Conservation (phyloP, 2,888 invertebrate genomes). For the Syrista parreyssii region DNA sequence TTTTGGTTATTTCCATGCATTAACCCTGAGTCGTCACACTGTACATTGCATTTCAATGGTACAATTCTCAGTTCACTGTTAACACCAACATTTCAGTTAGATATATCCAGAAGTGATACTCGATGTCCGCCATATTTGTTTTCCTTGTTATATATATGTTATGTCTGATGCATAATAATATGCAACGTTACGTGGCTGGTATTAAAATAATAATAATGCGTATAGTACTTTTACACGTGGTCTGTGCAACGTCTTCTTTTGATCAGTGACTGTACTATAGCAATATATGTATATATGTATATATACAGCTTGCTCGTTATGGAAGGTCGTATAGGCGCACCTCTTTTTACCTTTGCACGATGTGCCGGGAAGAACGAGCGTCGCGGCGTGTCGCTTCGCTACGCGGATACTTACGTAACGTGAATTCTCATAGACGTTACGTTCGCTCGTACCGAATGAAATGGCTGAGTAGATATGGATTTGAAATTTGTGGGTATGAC, state of each 20-base stretch:
- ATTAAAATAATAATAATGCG: neutral
- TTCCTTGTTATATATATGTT: too few species aligned
- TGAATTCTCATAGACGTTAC: neutral
- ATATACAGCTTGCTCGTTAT: neutral
- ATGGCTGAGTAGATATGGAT: neutral
- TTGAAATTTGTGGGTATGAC: neutral
- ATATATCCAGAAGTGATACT: neutral
- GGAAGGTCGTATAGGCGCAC: constrained; percentile 1
- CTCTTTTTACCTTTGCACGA: neutral
- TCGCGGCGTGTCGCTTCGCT: neutral
- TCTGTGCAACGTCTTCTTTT: neutral
- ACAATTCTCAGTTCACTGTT: neutral
- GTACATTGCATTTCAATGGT: neutral
- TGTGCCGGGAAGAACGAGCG: neutral
- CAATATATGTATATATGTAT: neutral
- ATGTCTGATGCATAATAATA: too few species aligned
- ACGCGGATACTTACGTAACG: neutral
- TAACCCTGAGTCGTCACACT: neutral
- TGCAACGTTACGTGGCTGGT: neutral
- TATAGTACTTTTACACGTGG: neutral
- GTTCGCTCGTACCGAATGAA: neutral
- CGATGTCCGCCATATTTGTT: too few species aligned
- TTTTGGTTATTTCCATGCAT: neutral
- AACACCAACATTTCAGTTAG: neutral
- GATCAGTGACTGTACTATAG: neutral